These are phyloP conservation scores for Piprites chloris DNA, from an alignment of 2,113 vertebrate species.

Conservation along the genomic window DNA sequence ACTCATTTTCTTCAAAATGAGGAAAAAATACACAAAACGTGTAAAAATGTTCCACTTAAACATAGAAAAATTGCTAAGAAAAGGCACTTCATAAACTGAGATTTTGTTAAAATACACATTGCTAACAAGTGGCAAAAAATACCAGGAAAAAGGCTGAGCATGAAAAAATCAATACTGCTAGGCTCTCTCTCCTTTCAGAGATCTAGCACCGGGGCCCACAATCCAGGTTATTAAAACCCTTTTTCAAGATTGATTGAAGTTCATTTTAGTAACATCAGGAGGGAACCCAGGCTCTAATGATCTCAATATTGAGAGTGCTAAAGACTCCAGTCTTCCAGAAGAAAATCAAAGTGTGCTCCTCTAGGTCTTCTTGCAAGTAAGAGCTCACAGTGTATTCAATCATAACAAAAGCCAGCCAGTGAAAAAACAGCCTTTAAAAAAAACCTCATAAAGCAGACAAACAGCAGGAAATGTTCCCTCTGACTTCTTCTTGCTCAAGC, in stretches of 20 bases:
- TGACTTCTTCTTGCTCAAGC: not conserved
- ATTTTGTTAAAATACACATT: not conserved
- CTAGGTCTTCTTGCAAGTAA: not conserved
- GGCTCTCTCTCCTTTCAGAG: not conserved
- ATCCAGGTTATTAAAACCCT: not conserved
- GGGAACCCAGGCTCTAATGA: not conserved
- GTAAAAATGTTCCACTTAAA: not conserved
- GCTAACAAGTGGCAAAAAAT: slow-evolving; percentile 2
- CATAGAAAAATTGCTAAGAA: not conserved
- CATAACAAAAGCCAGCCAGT: not conserved
- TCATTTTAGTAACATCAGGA: slow-evolving; percentile 6
- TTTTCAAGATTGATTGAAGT: slow-evolving; percentile 4
- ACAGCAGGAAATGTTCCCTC: not conserved
- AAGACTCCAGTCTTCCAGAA: not conserved
- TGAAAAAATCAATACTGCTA: not conserved
- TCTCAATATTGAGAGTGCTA: not conserved
- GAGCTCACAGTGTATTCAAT: not conserved
- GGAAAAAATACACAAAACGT: not conserved
- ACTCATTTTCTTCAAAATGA: not conserved
- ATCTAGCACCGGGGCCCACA: not conserved
- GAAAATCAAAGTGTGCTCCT: not conserved
- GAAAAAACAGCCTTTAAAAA: not conserved
- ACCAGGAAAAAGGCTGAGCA: not conserved
- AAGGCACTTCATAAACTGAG: not conserved
- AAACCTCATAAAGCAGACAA: not conserved